Evolutionary conservation across 2,888 invertebrate genomes (phyloP).

Genomic region (Drosophila tanythrix): DNA sequence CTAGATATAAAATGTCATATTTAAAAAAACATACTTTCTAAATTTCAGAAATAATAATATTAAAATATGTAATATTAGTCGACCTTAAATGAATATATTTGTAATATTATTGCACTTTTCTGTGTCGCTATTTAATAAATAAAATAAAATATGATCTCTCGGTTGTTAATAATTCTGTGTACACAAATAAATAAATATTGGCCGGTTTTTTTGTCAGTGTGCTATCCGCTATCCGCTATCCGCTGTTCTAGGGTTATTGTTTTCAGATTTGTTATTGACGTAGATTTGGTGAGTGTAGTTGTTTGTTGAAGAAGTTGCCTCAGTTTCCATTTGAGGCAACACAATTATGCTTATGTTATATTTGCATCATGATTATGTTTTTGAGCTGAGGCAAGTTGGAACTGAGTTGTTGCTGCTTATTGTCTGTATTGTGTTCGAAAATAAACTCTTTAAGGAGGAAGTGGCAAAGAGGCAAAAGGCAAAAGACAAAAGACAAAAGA

Average conservation of each 20-base stretch:
- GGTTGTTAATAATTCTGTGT: background rate
- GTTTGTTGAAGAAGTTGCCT: background rate
- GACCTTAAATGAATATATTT: background rate
- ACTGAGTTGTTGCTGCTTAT: background rate
- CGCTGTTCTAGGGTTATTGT: background rate
- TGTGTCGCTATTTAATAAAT: background rate
- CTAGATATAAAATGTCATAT: background rate
- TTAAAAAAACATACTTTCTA: background rate
- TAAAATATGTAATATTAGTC: background rate
- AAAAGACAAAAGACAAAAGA: constrained; percentile 41
- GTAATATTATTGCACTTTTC: background rate
- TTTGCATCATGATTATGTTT: constrained; percentile 1
- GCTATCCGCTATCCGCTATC: background rate
- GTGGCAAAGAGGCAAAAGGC: constrained; percentile 10
- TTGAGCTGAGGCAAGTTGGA: background rate
- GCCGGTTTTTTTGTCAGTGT: background rate
- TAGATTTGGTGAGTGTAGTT: background rate
- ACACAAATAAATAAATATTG: background rate
- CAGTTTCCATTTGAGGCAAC: background rate
- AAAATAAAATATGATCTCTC: background rate
- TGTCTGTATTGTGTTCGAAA: constrained; percentile 2
- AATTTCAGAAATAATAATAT: too few species aligned
- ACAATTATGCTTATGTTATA: background rate
- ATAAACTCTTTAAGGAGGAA: constrained; percentile 22
- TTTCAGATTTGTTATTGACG: background rate